A percentile compares a stretch with the other conserved stretches of the same genome.
Evolutionary conservation across 2,113 vertebrate species (phyloP).

Genomic region (Heterotis niloticus): DNA sequence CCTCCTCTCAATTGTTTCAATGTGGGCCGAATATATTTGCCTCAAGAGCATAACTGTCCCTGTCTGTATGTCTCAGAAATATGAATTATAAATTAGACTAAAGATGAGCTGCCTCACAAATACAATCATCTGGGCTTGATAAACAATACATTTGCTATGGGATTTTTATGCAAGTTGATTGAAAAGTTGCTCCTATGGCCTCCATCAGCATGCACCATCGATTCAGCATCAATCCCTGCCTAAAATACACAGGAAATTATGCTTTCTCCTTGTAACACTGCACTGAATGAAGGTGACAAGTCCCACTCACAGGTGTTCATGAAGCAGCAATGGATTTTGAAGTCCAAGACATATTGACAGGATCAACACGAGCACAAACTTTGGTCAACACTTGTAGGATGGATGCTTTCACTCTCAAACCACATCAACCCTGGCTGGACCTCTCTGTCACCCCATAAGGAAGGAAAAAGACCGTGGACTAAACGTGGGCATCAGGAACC

Average conservation of each 20-base stretch:
- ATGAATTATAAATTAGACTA: not conserved
- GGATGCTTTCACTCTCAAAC: too few relatives aligned
- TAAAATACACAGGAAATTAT: not conserved
- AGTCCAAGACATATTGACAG: too few relatives aligned
- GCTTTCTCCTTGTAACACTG: not conserved
- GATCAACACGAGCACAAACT: too few relatives aligned
- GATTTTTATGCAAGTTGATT: not conserved
- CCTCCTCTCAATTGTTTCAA: too few relatives aligned
- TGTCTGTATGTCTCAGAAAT: not conserved
- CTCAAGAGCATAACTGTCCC: not conserved
- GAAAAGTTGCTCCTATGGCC: too few relatives aligned
- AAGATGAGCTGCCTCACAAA: too few relatives aligned
- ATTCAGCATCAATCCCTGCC: not conserved
- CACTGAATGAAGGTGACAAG: not conserved
- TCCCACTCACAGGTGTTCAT: not conserved
- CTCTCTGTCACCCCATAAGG: not conserved
- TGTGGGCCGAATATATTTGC: not conserved
- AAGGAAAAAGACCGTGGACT: not conserved
- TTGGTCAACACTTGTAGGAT: too few relatives aligned
- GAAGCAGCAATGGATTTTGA: not conserved
- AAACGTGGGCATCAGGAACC: not conserved
- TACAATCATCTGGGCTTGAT: not conserved
- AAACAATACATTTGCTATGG: not conserved
- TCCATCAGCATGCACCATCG: not conserved
- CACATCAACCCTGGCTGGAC: not conserved